phyloP scores from a whole-genome alignment of 2,888 invertebrate genomes.

The Cyclophora punctaria region DNA sequence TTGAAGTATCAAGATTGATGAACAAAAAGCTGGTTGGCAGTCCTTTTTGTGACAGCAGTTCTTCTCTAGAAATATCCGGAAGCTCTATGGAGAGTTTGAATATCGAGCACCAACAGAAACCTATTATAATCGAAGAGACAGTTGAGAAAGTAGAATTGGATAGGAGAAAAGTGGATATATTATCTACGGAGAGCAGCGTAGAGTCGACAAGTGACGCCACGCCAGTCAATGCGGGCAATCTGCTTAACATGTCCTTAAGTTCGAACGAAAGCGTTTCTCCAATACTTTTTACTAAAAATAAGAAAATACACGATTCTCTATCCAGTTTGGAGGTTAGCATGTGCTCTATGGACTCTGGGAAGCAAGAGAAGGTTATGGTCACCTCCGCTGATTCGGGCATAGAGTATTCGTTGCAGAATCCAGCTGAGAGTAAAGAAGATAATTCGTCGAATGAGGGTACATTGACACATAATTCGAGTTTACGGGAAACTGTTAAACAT shows the following conservation, averaged over 20 bases:
- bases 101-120: slow-evolving; percentile 31
- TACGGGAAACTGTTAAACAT: slow-evolving; percentile 47
- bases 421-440: slow-evolving; percentile 53
- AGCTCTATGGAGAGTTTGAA: slow-evolving; percentile 69
- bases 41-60: slow-evolving; percentile 63
- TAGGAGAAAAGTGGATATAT: slow-evolving; percentile 40
- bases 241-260: slow-evolving; percentile 60
- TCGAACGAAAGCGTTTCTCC: slow-evolving; percentile 70
- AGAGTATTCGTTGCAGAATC: slow-evolving; percentile 61
- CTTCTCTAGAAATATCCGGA: slow-evolving; percentile 65
- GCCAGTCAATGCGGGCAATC: slow-evolving; percentile 47
- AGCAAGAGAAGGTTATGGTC: slow-evolving; percentile 57
- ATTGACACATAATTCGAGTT: slow-evolving; percentile 61
- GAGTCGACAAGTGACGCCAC: slow-evolving; percentile 62
- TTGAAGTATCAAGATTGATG: slow-evolving; percentile 69
- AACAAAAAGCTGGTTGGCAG: slow-evolving; percentile 49
- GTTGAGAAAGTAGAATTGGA: slow-evolving; percentile 42
- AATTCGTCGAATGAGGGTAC: slow-evolving; percentile 69
- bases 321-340: slow-evolving; percentile 70
- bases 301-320: slow-evolving; percentile 61
- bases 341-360: slow-evolving; percentile 63
- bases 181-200: slow-evolving; percentile 59
- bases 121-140: slow-evolving; percentile 35
- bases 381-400: slow-evolving; percentile 69
- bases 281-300: slow-evolving; percentile 56